phyloP scores from a whole-genome alignment of 2,113 vertebrate species.

The Cebus imitator region DNA sequence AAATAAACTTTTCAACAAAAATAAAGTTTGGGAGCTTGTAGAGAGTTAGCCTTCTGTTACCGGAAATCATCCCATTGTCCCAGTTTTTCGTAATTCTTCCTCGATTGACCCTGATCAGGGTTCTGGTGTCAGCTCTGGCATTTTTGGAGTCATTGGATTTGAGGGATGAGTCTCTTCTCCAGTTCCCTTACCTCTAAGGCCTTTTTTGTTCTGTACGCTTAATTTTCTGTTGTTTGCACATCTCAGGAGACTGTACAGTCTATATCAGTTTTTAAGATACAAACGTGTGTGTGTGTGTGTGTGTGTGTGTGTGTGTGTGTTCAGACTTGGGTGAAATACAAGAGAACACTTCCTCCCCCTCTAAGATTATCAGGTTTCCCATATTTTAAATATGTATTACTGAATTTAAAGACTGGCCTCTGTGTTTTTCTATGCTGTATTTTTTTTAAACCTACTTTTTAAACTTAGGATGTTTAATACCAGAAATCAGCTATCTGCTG shows the following conservation, averaged over 20 bases:
- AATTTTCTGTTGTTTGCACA: not conserved
- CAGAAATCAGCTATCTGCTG: not conserved
- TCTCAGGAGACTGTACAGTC: not conserved
- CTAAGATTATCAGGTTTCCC: not conserved
- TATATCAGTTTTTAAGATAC: not conserved
- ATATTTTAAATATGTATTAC: not conserved
- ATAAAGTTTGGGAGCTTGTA: not conserved
- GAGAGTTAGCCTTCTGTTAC: not conserved
- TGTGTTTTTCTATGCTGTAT: not conserved
- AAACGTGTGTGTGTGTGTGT: not conserved
- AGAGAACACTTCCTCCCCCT: not conserved
- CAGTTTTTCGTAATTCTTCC: not conserved
- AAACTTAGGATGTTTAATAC: not conserved
- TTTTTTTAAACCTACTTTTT: not conserved
- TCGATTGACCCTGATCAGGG: not conserved
- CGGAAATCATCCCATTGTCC: not conserved
- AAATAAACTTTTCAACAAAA: conserved; percentile 9
- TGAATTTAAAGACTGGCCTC: not conserved
- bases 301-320: not conserved
- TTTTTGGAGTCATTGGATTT: not conserved
- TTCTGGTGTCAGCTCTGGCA: not conserved
- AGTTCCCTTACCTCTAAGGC: not conserved
- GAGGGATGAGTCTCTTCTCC: not conserved
- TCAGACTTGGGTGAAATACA: not conserved
- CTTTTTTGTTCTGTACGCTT: not conserved